A percentile compares a stretch with the other conserved stretches of the same genome.
These are phyloP conservation scores for Ptychochromis oligacanthus DNA, from an alignment of 2,113 vertebrate species.

Conservation along the genomic window DNA sequence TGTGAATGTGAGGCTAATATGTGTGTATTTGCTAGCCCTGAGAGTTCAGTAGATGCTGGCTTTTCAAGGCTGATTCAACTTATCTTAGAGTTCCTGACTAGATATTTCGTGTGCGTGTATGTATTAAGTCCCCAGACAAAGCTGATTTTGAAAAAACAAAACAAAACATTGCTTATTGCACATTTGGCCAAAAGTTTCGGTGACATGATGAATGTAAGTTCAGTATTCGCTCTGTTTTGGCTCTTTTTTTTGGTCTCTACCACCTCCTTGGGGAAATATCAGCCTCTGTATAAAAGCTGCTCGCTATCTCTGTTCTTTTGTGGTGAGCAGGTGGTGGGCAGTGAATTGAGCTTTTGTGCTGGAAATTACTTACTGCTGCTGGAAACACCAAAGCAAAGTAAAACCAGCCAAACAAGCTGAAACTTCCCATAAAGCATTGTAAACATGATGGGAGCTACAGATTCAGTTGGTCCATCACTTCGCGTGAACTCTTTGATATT, in stretches of 20 bases:
- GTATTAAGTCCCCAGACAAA: neutral
- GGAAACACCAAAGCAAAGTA: neutral
- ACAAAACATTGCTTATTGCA: neutral
- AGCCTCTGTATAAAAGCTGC: neutral
- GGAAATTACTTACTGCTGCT: neutral
- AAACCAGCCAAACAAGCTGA: slow-evolving; percentile 2
- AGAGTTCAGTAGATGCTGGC: neutral
- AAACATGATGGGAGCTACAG: neutral
- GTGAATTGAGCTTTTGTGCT: neutral
- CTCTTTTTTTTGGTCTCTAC: neutral
- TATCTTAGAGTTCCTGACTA: neutral
- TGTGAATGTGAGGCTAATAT: neutral
- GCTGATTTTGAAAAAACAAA: neutral
- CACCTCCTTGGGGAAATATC: neutral
- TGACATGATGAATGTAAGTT: neutral
- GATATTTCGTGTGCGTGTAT: slow-evolving; percentile 10
- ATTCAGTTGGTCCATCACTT: neutral
- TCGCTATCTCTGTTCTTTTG: neutral
- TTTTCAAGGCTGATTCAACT: slow-evolving; percentile 42
- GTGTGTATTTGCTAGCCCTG: slow-evolving; percentile 11
- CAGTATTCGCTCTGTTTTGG: neutral
- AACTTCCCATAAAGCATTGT: neutral
- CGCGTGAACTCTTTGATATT: neutral
- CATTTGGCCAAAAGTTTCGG: neutral
- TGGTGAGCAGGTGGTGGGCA: neutral